Evolutionary conservation across 2,888 invertebrate genomes (phyloP).

Genomic region (Eristalinus sepulchralis): DNA sequence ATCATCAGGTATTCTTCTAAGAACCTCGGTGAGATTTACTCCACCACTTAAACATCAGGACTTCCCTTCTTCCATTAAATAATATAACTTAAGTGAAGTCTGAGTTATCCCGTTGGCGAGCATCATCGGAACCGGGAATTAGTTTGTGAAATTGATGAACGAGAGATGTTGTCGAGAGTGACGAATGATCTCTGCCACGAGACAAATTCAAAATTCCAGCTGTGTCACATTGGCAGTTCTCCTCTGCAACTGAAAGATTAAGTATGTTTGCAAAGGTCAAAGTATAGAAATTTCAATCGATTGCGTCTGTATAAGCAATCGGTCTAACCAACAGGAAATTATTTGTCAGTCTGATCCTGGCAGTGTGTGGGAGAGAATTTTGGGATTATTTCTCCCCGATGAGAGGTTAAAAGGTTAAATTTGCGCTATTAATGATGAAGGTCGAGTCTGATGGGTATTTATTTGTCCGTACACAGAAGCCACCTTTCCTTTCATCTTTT

Average conservation of each 20-base stretch:
- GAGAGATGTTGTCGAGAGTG: background rate
- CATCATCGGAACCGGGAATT: background rate
- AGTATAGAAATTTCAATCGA: background rate
- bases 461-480: background rate
- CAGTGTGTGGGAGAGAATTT: background rate
- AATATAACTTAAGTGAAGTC: background rate
- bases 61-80: constrained; percentile 1
- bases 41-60: no score
- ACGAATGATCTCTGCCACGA: background rate
- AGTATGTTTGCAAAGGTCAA: background rate
- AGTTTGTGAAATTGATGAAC: background rate
- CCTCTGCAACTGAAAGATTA: background rate
- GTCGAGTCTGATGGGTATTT: background rate
- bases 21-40: background rate
- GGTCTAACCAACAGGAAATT: background rate
- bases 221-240: background rate
- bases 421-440: background rate
- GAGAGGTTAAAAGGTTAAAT: background rate
- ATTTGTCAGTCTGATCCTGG: background rate
- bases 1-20: constrained; percentile 8
- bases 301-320: background rate
- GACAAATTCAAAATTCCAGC: background rate
- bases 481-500: background rate
- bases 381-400: background rate
- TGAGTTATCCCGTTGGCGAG: background rate